A percentile compares a stretch with the other conserved stretches of the same genome.
Evolutionary conservation across 2,113 vertebrate genomes (phyloP).

Genomic region (Epinephelus fuscoguttatus): DNA sequence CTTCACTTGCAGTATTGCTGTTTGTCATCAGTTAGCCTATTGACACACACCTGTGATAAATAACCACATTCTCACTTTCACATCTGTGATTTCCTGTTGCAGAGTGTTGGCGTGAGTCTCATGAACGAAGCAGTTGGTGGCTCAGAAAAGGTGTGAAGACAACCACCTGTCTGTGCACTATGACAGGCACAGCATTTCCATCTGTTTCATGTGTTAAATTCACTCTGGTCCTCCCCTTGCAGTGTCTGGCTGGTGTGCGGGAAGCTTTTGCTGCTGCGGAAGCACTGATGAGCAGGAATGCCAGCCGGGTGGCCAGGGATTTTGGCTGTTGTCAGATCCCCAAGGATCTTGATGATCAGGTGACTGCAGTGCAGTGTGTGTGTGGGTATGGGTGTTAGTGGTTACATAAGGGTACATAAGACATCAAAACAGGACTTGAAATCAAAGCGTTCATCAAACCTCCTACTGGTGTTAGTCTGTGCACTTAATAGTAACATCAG

Average conservation of each 20-base stretch:
- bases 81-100: constrained; percentile 29
- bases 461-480: too few species aligned
- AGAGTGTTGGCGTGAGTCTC: constrained; percentile 88
- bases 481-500: too few species aligned
- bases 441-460: too few species aligned
- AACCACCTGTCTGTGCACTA: neutral
- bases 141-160: constrained; percentile 84
- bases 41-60: neutral
- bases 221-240: constrained; percentile 4
- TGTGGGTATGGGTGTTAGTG: too few species aligned
- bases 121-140: constrained; percentile 85
- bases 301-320: constrained; percentile 71
- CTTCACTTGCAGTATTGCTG: neutral
- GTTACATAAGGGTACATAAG: too few species aligned
- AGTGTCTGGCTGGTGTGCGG: constrained; percentile 82
- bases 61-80: neutral
- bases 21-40: neutral
- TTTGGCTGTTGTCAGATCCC: constrained; percentile 84
- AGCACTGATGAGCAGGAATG: constrained; percentile 61
- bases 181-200: neutral
- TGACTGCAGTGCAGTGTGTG: constrained; percentile 8
- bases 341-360: constrained; percentile 72
- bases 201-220: neutral
- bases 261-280: constrained; percentile 83
- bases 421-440: too few species aligned